Percentiles rank a stretch among this genome's conserved stretches.
Evolutionary conservation across 2,797 vertebrate genomes (phyloP).

Genomic region (Labroides dimidiatus): DNA sequence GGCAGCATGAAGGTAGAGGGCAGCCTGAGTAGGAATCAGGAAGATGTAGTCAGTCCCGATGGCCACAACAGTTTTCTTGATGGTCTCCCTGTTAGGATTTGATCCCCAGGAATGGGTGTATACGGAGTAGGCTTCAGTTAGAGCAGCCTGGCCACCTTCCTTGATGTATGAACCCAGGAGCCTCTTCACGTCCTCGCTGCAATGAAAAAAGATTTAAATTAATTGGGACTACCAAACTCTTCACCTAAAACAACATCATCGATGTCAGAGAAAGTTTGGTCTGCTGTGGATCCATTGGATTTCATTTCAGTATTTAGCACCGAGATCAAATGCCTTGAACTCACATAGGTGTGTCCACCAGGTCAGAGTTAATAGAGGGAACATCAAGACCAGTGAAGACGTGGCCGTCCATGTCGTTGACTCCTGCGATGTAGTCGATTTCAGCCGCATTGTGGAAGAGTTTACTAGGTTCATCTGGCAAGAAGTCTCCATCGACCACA

Average conservation of each 20-base stretch:
- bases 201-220: not conserved
- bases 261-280: not conserved
- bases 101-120: slow-evolving; percentile 86
- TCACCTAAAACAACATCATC: not conserved
- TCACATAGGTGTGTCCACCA: slow-evolving; percentile 80
- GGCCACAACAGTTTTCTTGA: slow-evolving; percentile 88
- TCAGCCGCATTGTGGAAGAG: slow-evolving; percentile 89
- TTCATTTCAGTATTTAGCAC: too few relatives aligned
- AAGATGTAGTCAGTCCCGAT: slow-evolving; percentile 91
- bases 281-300: too few relatives aligned
- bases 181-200: slow-evolving; percentile 81
- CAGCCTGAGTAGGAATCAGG: slow-evolving; percentile 86
- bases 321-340: slow-evolving; percentile 30
- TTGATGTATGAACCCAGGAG: slow-evolving; percentile 82
- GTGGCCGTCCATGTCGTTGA: slow-evolving; percentile 95
- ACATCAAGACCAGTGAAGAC: slow-evolving; percentile 87
- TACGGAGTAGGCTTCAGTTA: slow-evolving; percentile 66
- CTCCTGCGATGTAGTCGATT: slow-evolving; percentile 89
- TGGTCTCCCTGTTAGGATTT: slow-evolving; percentile 71
- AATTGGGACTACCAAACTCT: too few relatives aligned
- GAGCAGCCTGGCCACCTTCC: slow-evolving; percentile 78
- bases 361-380: slow-evolving; percentile 82
- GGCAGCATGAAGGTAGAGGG: slow-evolving; percentile 86
- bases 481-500: slow-evolving; percentile 92
- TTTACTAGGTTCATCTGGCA: slow-evolving; percentile 85